A percentile compares a stretch with the other conserved stretches of the same genome.
phyloP scores from a whole-genome alignment of 2,797 vertebrate genomes.

The Poeciliopsis paucimaculata region DNA sequence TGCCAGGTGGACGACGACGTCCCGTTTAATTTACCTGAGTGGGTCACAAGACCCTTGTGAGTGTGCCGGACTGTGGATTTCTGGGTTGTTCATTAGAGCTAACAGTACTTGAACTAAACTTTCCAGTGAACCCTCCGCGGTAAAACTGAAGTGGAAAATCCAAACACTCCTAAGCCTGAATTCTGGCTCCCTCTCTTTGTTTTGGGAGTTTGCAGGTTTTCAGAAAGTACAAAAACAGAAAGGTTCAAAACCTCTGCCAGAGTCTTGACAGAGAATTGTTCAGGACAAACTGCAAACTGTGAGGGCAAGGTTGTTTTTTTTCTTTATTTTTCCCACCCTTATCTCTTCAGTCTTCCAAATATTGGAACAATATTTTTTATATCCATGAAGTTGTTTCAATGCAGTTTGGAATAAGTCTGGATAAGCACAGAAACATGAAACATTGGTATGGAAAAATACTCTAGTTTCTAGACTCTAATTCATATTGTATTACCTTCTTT shows the following conservation, averaged over 20 bases:
- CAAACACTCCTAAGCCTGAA: conserved; percentile 14
- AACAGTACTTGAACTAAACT: conserved; percentile 47
- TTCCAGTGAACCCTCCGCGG: conserved; percentile 64
- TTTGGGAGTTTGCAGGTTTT: background rate
- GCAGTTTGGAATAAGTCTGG: background rate
- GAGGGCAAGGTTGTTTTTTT: background rate
- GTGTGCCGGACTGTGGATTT: conserved; percentile 35
- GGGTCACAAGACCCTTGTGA: conserved; percentile 37
- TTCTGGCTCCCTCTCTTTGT: background rate
- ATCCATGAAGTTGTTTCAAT: background rate
- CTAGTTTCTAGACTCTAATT: background rate
- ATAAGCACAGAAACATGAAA: background rate
- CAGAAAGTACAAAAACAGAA: background rate
- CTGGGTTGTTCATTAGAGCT: conserved; percentile 49
- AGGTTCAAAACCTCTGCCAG: background rate
- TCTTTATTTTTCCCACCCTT: background rate
- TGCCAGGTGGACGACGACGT: conserved; percentile 18
- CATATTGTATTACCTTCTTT: background rate
- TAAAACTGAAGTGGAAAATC: conserved; percentile 61
- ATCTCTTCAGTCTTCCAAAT: background rate
- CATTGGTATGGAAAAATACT: background rate
- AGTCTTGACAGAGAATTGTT: background rate
- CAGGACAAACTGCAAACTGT: background rate
- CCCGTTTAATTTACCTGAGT: conserved; percentile 50
- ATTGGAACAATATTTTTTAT: background rate